phyloP scores from a whole-genome alignment of 1,140 invertebrate species.

The Trichoplusia ni region DNA sequence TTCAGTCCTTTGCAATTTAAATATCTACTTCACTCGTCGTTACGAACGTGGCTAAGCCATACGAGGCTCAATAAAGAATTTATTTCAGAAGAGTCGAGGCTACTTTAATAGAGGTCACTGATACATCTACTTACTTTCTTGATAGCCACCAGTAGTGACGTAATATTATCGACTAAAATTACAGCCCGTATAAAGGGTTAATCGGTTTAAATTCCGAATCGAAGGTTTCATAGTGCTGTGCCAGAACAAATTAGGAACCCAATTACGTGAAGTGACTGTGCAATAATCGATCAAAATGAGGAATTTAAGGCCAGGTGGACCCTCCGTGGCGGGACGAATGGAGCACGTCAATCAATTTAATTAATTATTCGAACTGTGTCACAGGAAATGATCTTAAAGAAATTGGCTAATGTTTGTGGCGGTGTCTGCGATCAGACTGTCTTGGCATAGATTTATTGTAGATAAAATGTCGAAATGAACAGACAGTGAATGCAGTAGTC shows the following conservation, averaged over 20 bases:
- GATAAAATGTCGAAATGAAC: too few species aligned
- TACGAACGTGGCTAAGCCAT: too few species aligned
- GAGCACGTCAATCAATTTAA: slow-evolving; percentile 70
- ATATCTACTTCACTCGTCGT: too few species aligned
- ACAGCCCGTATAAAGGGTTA: slow-evolving; percentile 32
- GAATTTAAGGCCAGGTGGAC: slow-evolving; percentile 59
- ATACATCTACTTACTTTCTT: too few species aligned
- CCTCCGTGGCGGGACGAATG: slow-evolving; percentile 66
- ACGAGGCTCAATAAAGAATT: too few species aligned
- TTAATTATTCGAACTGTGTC: slow-evolving; percentile 69
- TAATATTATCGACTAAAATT: slow-evolving; percentile 11
- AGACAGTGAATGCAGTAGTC: too few species aligned
- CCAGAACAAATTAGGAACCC: slow-evolving; percentile 66
- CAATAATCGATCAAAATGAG: slow-evolving; percentile 70
- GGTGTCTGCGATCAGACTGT: too few species aligned
- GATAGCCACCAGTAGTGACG: slow-evolving; percentile 1
- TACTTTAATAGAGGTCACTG: too few species aligned
- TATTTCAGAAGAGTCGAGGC: too few species aligned
- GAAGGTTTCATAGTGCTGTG: slow-evolving; percentile 39
- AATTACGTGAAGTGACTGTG: slow-evolving; percentile 73
- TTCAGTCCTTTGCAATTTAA: slow-evolving; percentile 9
- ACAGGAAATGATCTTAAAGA: slow-evolving; percentile 47
- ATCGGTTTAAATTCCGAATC: slow-evolving; percentile 47
- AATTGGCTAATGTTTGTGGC: slow-evolving; percentile 27
- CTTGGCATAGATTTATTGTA: too few species aligned